Evolutionary conservation across 2,888 invertebrate genomes (phyloP), one percentile per base, ranked within the genome.

Genomic region (Cybosia mesomella): DNA sequence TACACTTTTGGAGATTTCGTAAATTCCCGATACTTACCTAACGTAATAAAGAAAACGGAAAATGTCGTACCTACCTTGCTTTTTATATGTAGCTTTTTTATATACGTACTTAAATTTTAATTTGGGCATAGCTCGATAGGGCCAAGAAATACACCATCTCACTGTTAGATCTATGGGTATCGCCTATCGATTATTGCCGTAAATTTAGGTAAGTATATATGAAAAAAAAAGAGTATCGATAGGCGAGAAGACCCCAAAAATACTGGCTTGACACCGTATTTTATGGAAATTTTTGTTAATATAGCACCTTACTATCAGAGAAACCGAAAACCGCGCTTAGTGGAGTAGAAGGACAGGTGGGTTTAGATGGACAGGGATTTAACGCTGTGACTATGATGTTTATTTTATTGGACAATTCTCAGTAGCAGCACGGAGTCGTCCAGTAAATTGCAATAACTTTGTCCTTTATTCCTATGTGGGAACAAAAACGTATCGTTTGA

Each of bases 1-100:
- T 55, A 55, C 54, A 24, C 54, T 55, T 55, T 21, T 22, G 9
- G 13, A 55, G 54, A 22, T 55, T 24, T 24, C 54, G 54, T 55
- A 55, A 55, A 55, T 55, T 22, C 54, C 21, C 54, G 54, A 55
- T 24, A 55, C 54, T 55, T 24, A 55, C 21, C 13, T 11, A 55
- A 13, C 22, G 54, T 24, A 21, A 24, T 24, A 55, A 55, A 55
- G 54, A 55, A 55, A 55, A 55, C 15, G 54, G 24, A 55, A 22
- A 55, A 55, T 13, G 10, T 55, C 54, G 22, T 55, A 55, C 22
- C 22, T 55, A 24, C 13, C 21, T 15, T 13, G 5, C 10, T 24
- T 22, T 55, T 21, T 54, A 10, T 55, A 22, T 0, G 54, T 49
- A n/a, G n/a, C 4, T n/a, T 49, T 2, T 28, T 28, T 28, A 28